A percentile compares a stretch with the other conserved stretches of the same genome.
phyloP scores from a whole-genome alignment of 1,140 invertebrate species.

The Idris sp. region DNA sequence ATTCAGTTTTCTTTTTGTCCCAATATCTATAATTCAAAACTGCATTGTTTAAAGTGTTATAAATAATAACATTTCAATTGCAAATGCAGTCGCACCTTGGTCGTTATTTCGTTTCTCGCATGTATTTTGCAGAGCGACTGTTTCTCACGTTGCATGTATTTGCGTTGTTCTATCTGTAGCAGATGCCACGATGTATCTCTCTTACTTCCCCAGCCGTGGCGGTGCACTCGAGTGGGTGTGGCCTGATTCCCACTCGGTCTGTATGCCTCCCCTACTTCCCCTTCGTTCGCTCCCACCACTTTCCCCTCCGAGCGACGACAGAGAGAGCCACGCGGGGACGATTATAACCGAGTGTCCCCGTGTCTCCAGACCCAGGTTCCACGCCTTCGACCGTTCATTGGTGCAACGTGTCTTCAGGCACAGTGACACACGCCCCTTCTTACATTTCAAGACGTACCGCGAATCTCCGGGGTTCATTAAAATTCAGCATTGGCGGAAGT shows the following conservation, averaged over 20 bases:
- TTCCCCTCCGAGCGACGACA: slow-evolving; percentile 59
- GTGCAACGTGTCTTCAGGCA: slow-evolving; percentile 71
- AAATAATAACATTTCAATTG: too few species aligned
- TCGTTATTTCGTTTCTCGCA: too few species aligned
- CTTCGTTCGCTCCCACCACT: slow-evolving; percentile 45
- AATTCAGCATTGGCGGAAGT: slow-evolving; percentile 19
- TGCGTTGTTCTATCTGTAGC: slow-evolving; percentile 51
- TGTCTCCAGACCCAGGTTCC: slow-evolving; percentile 65
- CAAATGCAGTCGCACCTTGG: too few species aligned
- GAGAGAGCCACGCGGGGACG: slow-evolving; percentile 51
- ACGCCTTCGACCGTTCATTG: slow-evolving; percentile 76
- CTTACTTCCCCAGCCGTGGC: slow-evolving; percentile 44
- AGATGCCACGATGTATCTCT: slow-evolving; percentile 64
- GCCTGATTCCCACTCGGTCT: slow-evolving; percentile 49
- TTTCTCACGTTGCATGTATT: slow-evolving; percentile 39
- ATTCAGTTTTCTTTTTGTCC: too few species aligned
- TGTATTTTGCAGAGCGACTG: slow-evolving; percentile 10
- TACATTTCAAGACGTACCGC: slow-evolving; percentile 35
- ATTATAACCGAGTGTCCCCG: slow-evolving; percentile 58
- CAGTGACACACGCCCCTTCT: slow-evolving; percentile 76
- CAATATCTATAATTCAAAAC: too few species aligned
- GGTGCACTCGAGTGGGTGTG: slow-evolving; percentile 66
- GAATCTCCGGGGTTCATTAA: slow-evolving; percentile 5
- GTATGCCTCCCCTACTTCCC: slow-evolving; percentile 62
- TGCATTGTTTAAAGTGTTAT: too few species aligned